Percentiles rank a stretch among this genome's conserved stretches.
These are phyloP conservation scores for Drosophila villosipedis DNA, from an alignment of 2,888 invertebrate species.

Conservation along the genomic window DNA sequence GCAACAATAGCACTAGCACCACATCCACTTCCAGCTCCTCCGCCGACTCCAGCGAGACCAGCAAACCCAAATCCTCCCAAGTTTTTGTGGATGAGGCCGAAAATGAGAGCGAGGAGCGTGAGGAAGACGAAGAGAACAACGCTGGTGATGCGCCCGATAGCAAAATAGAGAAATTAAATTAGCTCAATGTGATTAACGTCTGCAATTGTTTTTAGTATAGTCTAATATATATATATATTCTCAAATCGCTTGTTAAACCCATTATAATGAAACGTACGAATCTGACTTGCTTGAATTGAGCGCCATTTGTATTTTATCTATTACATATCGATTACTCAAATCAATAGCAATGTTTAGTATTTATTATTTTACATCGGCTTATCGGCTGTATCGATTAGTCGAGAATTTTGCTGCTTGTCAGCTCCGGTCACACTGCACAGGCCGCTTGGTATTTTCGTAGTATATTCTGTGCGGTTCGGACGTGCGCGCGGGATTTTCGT, in stretches of 20 bases:
- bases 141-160: neutral
- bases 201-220: conserved; percentile 37
- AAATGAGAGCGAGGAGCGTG: conserved; percentile 18
- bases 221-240: conserved; percentile 9
- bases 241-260: conserved; percentile 25
- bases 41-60: neutral
- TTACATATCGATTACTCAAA: neutral
- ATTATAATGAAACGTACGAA: neutral
- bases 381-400: neutral
- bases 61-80: neutral
- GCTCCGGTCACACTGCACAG: conserved; percentile 14
- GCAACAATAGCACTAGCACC: neutral
- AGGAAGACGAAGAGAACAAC: conserved; percentile 31
- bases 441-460: conserved; percentile 15
- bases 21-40: neutral
- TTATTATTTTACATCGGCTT: conserved; percentile 1
- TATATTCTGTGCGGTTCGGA: conserved; percentile 32
- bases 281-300: conserved; percentile 5
- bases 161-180: conserved; percentile 29
- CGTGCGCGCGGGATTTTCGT: conserved; percentile 34
- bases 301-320: neutral
- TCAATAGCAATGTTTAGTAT: neutral
- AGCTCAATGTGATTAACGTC: conserved; percentile 5
- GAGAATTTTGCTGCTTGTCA: neutral
- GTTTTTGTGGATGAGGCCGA: conserved; percentile 19